These are phyloP conservation scores for Paedocypris micromegethes DNA, from an alignment of 2,797 vertebrate species.

Conservation along the genomic window DNA sequence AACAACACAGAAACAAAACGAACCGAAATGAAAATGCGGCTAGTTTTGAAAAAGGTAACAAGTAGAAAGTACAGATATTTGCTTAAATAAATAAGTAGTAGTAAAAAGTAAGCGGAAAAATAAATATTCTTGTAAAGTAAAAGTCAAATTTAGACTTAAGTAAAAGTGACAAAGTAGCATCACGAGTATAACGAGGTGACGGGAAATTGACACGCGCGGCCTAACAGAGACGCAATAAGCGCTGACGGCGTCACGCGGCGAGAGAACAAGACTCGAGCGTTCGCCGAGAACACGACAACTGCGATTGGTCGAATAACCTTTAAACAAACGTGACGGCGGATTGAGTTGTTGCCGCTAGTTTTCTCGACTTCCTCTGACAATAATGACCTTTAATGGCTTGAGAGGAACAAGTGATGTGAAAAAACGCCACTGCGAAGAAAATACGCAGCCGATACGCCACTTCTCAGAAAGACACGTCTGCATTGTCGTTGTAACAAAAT, in stretches of 20 bases:
- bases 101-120: too few species aligned
- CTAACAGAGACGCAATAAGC: constrained; percentile 16
- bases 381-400: constrained; percentile 32
- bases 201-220: constrained; percentile 27
- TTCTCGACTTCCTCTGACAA: constrained; percentile 8
- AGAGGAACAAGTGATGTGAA: constrained; percentile 22
- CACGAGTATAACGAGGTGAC: constrained; percentile 37
- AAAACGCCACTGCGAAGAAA: constrained; percentile 7
- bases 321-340: constrained; percentile 11
- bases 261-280: not conserved
- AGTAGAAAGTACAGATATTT: too few species aligned
- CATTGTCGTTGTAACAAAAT: constrained; percentile 13
- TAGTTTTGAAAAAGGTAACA: too few species aligned
- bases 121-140: too few species aligned
- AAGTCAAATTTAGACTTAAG: not conserved
- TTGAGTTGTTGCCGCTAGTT: constrained; percentile 8
- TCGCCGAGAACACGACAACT: constrained; percentile 10
- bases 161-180: constrained; percentile 35
- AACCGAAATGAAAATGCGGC: too few species aligned
- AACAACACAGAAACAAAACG: too few species aligned
- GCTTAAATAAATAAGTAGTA: too few species aligned
- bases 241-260: not conserved
- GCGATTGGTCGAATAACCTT: constrained; percentile 10
- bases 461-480: constrained; percentile 11
- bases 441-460: constrained; percentile 12